Conservation (phyloP, 2,888 invertebrate genomes). For the Metopia argyrocephala region DNA sequence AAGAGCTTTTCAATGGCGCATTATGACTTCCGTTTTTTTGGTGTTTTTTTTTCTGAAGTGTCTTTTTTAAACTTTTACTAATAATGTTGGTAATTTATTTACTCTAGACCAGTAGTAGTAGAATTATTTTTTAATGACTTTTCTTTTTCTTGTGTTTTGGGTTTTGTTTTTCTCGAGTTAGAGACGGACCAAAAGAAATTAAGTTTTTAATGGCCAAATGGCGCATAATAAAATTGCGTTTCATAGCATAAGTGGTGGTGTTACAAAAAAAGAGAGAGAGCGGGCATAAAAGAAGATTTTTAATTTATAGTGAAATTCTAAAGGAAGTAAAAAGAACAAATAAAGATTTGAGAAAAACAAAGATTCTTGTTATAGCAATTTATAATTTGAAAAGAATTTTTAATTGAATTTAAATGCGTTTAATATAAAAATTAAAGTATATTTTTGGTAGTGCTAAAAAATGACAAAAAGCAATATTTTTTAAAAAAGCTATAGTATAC, state of each 20-base stretch:
- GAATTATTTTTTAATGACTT: constrained; percentile 57
- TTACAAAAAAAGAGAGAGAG: not conserved
- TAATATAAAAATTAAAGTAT: too few species aligned
- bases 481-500: too few species aligned
- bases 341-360: not conserved
- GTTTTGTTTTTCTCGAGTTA: not conserved
- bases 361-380: too few species aligned
- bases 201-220: constrained; percentile 44
- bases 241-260: not conserved
- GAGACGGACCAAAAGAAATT: constrained; percentile 4
- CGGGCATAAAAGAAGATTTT: constrained; percentile 12
- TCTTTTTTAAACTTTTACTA: constrained; percentile 44
- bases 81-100: constrained; percentile 61
- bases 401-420: not conserved
- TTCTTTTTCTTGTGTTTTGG: constrained; percentile 51
- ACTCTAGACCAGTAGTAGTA: constrained; percentile 35
- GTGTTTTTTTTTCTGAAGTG: constrained; percentile 24
- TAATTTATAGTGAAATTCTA: constrained; percentile 19
- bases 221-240: constrained; percentile 27
- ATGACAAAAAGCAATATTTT: too few species aligned
- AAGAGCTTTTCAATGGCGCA: constrained; percentile 60
- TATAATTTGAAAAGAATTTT: not conserved
- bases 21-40: constrained; percentile 66
- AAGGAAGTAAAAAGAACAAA: not conserved
- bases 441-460: too few species aligned